Evolutionary conservation across 2,113 vertebrate genomes (phyloP), one percentile per base, ranked within the genome.

Genomic region (Haliaeetus leucogaster): DNA sequence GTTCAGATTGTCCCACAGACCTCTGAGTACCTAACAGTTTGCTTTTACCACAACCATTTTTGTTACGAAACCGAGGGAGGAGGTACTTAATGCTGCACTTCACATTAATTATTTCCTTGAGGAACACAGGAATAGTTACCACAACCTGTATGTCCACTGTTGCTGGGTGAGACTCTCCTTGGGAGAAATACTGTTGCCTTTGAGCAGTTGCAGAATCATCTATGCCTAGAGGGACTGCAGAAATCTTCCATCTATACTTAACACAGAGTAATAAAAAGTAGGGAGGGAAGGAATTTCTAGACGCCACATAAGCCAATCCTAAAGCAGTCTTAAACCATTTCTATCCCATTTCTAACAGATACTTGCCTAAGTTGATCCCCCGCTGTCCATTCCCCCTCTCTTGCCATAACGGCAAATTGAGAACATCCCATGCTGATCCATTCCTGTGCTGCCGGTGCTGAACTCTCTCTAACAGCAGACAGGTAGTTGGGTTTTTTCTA

Each of bases 341-440:
- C n/a, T 32, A 5, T 27, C 38, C 42, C 8, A 18, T 45, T 76
- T 40, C 58, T 80, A 23, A 6, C 25, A 78, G 55, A 13, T 9
- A 6, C 7, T 47, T 50, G 27, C 52, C 48, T 30, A 7, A 27
- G 4, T 9, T 19, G 10, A 36, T 72, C 25, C 16, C 34, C 20
- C 12, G 36, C 21, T 86, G 59, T 9, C 29, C 40, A 4, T 80
- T 45, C n/a, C 59, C 30, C 10, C 22, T 38, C 17, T 23, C 2
- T 32, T 36, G 53, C 29, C 13, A 2, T 18, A 19, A 9, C 4
- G 29, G 56, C 14, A 43, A 29, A 47, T 3, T 29, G 15, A 43
- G 66, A 76, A 8, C 0, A 1, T 47, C 47, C 43, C 1, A 0
- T 11, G 20, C 9, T 43, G 52, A 55, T 67, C 52, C 30, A 3